These are phyloP conservation scores for Amiota mariae DNA, from an alignment of 2,888 invertebrate species.

Conservation along the genomic window DNA sequence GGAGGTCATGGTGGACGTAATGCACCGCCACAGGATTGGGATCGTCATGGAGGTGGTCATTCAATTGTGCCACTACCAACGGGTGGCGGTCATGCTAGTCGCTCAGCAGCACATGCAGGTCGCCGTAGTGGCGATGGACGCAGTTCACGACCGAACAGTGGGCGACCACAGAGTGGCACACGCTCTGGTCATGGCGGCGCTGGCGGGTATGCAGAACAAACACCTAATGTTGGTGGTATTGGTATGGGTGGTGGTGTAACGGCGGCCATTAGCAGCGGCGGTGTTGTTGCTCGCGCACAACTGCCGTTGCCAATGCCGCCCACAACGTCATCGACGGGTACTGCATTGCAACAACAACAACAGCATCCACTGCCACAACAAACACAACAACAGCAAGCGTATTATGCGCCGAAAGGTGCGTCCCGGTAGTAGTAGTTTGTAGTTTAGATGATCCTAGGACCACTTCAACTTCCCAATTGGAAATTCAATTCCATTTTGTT, in stretches of 20 bases:
- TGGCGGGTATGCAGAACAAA: conserved; percentile 65
- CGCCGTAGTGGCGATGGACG: conserved; percentile 75
- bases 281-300: conserved; percentile 66
- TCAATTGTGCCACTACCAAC: conserved; percentile 68
- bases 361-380: conserved; percentile 57
- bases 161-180: conserved; percentile 54
- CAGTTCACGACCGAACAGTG: conserved; percentile 52
- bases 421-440: conserved; percentile 39
- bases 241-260: conserved; percentile 62
- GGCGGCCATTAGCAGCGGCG: conserved; percentile 64
- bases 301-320: conserved; percentile 69
- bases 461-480: conserved; percentile 25
- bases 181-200: conserved; percentile 47
- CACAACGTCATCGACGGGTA: conserved; percentile 41
- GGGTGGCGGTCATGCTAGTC: conserved; percentile 62
- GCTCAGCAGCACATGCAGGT: conserved; percentile 73
- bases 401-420: conserved; percentile 83
- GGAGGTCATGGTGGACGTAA: conserved; percentile 55
- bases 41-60: conserved; percentile 69
- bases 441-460: neutral
- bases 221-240: conserved; percentile 50
- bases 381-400: conserved; percentile 75
- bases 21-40: conserved; percentile 69
- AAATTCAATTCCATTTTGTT: conserved; percentile 37
- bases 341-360: conserved; percentile 46